Conservation (phyloP, 2,797 vertebrate genomes). For the Mustela erminea region DNA sequence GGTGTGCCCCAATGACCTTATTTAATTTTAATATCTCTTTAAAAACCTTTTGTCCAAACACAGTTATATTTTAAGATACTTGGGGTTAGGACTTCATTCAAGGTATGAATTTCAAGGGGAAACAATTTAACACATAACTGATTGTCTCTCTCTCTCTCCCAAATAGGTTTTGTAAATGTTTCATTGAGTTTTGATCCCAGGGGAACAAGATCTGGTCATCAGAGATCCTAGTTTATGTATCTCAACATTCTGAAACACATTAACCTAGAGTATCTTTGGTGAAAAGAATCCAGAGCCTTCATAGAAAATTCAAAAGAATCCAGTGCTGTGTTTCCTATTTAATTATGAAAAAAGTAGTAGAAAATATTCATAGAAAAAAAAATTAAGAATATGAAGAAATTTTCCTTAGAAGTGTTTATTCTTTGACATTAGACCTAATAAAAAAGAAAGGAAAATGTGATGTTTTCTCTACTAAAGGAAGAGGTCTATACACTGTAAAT, state of each 20-base stretch:
- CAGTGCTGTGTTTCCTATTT: constrained; percentile 64
- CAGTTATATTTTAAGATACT: background rate
- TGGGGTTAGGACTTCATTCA: background rate
- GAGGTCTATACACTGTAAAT: constrained; percentile 49
- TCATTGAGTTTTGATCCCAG: constrained; percentile 51
- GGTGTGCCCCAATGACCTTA: background rate
- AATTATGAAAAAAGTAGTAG: constrained; percentile 63
- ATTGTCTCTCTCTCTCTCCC: background rate
- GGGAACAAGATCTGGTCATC: background rate
- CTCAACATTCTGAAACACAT: constrained; percentile 8
- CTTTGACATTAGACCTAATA: constrained; percentile 50
- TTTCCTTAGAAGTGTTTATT: constrained; percentile 59
- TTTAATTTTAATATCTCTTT: background rate
- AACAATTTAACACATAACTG: background rate
- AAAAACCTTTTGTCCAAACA: background rate
- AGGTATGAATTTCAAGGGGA: background rate
- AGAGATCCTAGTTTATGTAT: constrained; percentile 52
- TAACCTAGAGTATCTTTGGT: constrained; percentile 39
- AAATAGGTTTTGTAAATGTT: constrained; percentile 5
- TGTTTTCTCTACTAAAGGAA: constrained; percentile 61
- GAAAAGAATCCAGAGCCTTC: constrained; percentile 68
- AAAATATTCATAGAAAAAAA: constrained; percentile 59
- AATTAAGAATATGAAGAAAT: constrained; percentile 30
- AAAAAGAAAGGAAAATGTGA: constrained; percentile 53
- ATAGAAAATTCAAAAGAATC: constrained; percentile 37